Base-by-base conservation (phyloP, 2,797 vertebrate genomes). In the Gadopsis bispinosus region DNA sequence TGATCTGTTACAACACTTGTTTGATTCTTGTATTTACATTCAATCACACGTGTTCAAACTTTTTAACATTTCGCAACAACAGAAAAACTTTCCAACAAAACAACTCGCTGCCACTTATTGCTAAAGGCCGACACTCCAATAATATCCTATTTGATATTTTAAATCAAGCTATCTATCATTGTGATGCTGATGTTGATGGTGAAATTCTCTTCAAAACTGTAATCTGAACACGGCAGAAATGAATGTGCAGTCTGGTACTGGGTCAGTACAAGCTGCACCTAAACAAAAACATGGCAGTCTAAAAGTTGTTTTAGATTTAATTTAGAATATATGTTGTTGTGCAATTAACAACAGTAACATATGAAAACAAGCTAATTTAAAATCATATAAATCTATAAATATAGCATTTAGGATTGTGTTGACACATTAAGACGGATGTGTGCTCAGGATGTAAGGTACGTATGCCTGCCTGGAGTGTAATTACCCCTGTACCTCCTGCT, bases 401-500 rank as follows among this genome's bases (percentile, higher is more conserved):
- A 20, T 16, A 19, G 5, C 26, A 29, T 29, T 62, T 31, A 19
- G 6, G 33, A 73, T 43, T 33, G 31, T 50, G 55, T 56, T 33
- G 31, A 51, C 29, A 26, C 35, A 60, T 56, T 7, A 58, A 31
- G 22, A 45, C 22, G 26, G 17, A 26, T 29, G 12, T 80, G 53
- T 47, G 63, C 60, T 69, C 12, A 13, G 54, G 39, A 39, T 10
- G 37, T 39, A 9, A 39, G 37, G 58, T 51, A 22, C 54, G n/a
- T 43, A 63, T 26, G 22, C 22, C 43, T 50, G 17, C 56, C 35
- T 59, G 22, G 17, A 60, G 41, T 41, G 3, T 79, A 56, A 85
- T 71, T 69, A 35, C 29, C 31, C 41, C 43, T 48, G 20, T 66
- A 22, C 73, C 56, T 71, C 55, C 81, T 37, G 60, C 75, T 73